A percentile compares a stretch with the other conserved stretches of the same genome.
phyloP scores from a whole-genome alignment of 1,140 invertebrate genomes.

The Nebria ingens region DNA sequence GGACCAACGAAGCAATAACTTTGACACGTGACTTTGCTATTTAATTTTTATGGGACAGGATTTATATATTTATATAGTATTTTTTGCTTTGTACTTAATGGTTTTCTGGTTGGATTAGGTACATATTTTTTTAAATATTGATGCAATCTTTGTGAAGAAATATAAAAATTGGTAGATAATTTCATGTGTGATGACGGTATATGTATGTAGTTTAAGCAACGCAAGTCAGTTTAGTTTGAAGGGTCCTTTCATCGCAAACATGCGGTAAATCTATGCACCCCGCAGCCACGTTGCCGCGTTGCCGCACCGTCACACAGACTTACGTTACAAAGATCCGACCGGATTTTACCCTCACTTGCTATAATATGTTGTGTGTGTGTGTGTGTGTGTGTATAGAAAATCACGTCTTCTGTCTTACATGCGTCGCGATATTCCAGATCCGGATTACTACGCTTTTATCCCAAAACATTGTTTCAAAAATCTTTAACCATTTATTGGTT shows the following conservation, averaged over 20 bases:
- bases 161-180: neutral
- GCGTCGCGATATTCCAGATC: neutral
- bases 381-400: neutral
- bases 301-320: neutral
- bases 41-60: neutral
- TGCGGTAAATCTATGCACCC: slow-evolving; percentile 1
- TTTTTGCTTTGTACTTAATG: too few relatives aligned
- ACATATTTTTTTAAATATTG: too few relatives aligned
- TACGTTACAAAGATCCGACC: too few relatives aligned
- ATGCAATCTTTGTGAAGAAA: too few relatives aligned
- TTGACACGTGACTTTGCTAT: neutral
- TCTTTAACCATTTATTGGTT: neutral
- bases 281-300: slow-evolving; percentile 16
- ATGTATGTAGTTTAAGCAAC: neutral
- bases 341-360: too few relatives aligned
- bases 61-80: neutral
- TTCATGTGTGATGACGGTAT: neutral
- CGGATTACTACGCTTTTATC: neutral
- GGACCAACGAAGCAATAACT: neutral
- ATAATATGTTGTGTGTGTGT: neutral
- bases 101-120: too few relatives aligned
- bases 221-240: slow-evolving; percentile 7
- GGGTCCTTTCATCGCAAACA: slow-evolving; percentile 2
- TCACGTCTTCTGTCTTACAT: neutral
- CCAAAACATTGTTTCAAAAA: neutral